Base-by-base conservation (phyloP, 2,888 invertebrate genomes). In the Synanthedon formicaeformis region DNA sequence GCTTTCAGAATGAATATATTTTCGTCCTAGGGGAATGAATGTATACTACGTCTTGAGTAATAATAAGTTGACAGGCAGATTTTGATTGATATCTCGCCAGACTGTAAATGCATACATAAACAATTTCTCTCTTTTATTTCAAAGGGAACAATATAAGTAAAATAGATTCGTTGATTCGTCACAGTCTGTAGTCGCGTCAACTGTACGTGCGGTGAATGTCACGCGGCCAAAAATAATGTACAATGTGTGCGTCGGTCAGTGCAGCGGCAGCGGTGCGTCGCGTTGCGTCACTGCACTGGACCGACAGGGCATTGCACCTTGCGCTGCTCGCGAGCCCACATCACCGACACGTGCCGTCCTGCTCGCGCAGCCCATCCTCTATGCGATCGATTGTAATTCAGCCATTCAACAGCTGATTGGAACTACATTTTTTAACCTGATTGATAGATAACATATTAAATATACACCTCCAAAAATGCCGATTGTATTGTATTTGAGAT, bases 261-360 rank as follows among this genome's bases (percentile, higher is more conserved):
- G 81, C 81, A 81, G 78, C 67, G 82, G 77, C 81, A 81, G 77
- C 78, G 81, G 80, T 81, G 78, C 68, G 66, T 60, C 65, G 63
- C 66, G 67, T 72, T 74, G 49, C 49, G 49, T 73, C 71, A 72
- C 84, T 84, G 82, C 85, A 76, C 76, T 69, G 77, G 68, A 69
- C 69, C 70, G 72, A 56, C 75, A 69, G 85, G 85, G 84, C 86
- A 85, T 69, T 85, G 86, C 83, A 83, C 85, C 76, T 76, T 72
- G 75, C 71, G 65, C 57, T 67, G 71, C 61, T 58, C 66, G 59
- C 64, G 58, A 40, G 53, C 58, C 54, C 55, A 54, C 64, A 56
- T 60, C 57, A 56, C 40, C 60, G 60, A 63, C 55, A 16, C 60
- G 58, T n/a, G 41, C 51, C 60, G 56, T 64, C 66, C 60, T 66